Percentiles rank a stretch among this genome's conserved stretches.
Evolutionary conservation across 1,140 invertebrate species (phyloP).

Genomic region (Zaprionus davidi): DNA sequence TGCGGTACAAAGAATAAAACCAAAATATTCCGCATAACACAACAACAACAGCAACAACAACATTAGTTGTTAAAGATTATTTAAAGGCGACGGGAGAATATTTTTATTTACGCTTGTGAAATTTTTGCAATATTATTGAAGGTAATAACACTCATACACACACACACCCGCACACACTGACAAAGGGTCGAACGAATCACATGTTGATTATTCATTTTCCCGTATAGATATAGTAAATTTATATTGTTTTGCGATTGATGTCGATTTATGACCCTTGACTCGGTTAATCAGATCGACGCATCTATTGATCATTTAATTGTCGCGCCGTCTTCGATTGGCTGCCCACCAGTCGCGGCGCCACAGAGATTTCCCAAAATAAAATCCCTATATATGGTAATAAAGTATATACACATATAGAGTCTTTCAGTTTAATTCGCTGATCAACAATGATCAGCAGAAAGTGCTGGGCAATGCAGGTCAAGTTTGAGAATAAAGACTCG

Average conservation of each 20-base stretch:
- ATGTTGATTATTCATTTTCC: conserved; percentile 32
- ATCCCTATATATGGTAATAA: background rate
- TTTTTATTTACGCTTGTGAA: conserved; percentile 37
- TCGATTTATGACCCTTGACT: conserved; percentile 19
- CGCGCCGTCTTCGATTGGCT: background rate
- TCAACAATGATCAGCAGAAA: conserved; percentile 8
- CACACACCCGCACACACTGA: background rate
- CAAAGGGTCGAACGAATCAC: conserved; percentile 43
- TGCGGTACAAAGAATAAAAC: conserved; percentile 63
- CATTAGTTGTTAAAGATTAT: conserved; percentile 14
- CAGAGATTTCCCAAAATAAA: background rate
- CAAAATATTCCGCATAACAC: conserved; percentile 23
- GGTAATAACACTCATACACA: conserved; percentile 13
- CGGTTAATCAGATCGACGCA: conserved; percentile 22
- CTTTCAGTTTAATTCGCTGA: background rate
- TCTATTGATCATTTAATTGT: conserved; percentile 10
- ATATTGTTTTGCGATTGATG: background rate
- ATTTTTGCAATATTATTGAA: conserved; percentile 23
- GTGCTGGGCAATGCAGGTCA: background rate
- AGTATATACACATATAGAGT: background rate
- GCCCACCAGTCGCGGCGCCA: background rate
- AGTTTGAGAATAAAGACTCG: background rate
- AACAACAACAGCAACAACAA: conserved; percentile 1
- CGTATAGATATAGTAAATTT: conserved; percentile 16
- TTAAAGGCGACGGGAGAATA: conserved; percentile 13